Percentiles rank a stretch among this genome's conserved stretches.
Conservation (phyloP, 1,140 invertebrate genomes). For the Metopolophium dirhodum region DNA sequence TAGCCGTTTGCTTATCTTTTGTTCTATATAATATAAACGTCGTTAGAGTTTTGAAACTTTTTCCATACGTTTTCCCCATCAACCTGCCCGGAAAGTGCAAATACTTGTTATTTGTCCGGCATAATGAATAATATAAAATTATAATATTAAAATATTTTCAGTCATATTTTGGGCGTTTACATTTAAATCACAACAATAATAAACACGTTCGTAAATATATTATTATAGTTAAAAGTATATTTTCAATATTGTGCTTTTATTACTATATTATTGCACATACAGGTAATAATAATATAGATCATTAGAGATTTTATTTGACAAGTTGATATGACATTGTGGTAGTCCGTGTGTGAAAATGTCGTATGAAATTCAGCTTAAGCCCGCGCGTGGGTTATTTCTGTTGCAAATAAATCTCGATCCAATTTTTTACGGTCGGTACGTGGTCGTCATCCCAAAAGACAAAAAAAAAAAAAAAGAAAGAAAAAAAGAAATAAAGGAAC, state of each 20-base stretch:
- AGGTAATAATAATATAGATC: neutral
- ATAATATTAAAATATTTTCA: neutral
- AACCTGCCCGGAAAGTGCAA: neutral
- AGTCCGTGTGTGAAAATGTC: constrained; percentile 1
- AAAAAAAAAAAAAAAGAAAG: neutral
- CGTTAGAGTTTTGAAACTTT: neutral
- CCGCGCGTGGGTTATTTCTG: neutral
- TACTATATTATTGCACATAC: neutral
- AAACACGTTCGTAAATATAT: too few species aligned
- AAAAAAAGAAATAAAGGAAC: neutral
- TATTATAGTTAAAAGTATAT: neutral
- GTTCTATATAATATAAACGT: neutral
- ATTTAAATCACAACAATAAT: neutral
- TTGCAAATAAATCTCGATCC: constrained; percentile 32
- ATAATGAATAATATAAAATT: neutral
- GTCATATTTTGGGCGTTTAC: neutral
- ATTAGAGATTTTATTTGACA: neutral
- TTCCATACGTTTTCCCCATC: neutral
- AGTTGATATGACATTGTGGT: neutral
- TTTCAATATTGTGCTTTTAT: neutral
- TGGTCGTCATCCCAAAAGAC: constrained; percentile 29
- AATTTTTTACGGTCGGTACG: constrained; percentile 46
- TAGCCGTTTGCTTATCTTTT: neutral
- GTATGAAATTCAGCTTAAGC: neutral
- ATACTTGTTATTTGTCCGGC: neutral